Conservation (phyloP, 2,797 vertebrate genomes). For the Sandelia bainsii region DNA sequence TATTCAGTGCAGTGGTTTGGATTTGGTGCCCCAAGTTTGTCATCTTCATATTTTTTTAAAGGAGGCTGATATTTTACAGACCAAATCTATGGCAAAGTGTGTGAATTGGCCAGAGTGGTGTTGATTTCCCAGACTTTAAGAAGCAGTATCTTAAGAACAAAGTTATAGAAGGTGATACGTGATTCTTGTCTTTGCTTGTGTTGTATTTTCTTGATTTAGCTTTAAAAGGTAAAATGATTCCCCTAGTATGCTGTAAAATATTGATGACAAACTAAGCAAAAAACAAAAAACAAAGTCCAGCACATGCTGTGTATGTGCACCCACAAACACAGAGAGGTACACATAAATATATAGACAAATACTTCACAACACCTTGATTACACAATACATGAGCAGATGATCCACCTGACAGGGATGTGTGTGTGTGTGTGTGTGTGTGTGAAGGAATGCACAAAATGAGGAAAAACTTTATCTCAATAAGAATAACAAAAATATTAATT, state of each 20-base stretch:
- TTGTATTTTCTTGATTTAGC: slow-evolving; percentile 1
- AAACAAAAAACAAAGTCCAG: not conserved
- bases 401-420: slow-evolving; percentile 19
- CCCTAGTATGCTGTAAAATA: slow-evolving; percentile 23
- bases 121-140: not conserved
- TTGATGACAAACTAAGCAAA: slow-evolving; percentile 25
- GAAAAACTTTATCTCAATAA: not conserved
- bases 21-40: too few relatives aligned
- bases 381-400: slow-evolving; percentile 16
- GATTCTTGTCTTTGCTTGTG: not conserved
- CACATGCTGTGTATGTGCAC: too few relatives aligned
- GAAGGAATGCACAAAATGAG: slow-evolving; percentile 38
- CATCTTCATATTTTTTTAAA: too few relatives aligned
- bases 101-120: not conserved
- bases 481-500: not conserved
- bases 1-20: too few relatives aligned
- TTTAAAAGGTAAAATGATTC: slow-evolving; percentile 5
- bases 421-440: too few relatives aligned
- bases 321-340: too few relatives aligned
- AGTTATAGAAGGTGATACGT: not conserved
- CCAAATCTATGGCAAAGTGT: not conserved
- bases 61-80: too few relatives aligned
- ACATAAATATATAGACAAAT: slow-evolving; percentile 9
- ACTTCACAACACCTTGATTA: slow-evolving; percentile 27
- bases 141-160: not conserved